Evolutionary conservation across 1,140 invertebrate genomes (phyloP), one percentile per base, ranked within the genome.

Genomic region (Dendrolimus punctatus): DNA sequence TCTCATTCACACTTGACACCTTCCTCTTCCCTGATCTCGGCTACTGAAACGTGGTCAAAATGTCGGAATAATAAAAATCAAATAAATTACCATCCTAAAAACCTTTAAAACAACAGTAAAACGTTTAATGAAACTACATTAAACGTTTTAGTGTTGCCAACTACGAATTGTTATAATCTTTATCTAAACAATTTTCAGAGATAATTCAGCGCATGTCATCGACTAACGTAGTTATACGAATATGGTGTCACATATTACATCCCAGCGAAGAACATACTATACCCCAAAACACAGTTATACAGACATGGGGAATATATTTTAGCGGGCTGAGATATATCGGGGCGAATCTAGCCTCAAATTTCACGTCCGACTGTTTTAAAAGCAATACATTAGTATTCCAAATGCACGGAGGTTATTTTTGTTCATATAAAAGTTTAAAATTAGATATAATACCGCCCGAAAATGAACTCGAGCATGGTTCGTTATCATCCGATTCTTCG

Each of bases 351-450:
- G 87, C 91, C n/a, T 68, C 87, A 53, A 89, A 90, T 60, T 92
- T 93, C 71, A 90, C 94, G 42, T 91, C 93, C 8, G 88, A 89
- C 8, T 91, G 92, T 61, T 93, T 96, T 58, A 90, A 90, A 63
- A 81, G 90, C 9, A 96, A 97, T 73, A 93, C 95, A 51, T 79
- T 98, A 50, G 91, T 98, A 65, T 96, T 98, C 82, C 92, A 95
- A 80, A 92, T 97, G 88, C 93, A 93, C 60, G 95, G 95, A 47
- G 95, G 95, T 8, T 95, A 91, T 67, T 98, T 97, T 79, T 92
- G 92, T 46, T 91, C 91, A 0, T 88, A 90, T 8, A 90, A 89
- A 65, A 91, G 89, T 69, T 83, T 88, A 5, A 85, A 87, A 76
- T 53, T 87, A 56, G 84, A 87, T 41, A 65, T 86, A 6, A 86